A percentile compares a stretch with the other conserved stretches of the same genome.
Conservation (phyloP, 2,888 invertebrate genomes). For the Lordiphosa fenestrarum region DNA sequence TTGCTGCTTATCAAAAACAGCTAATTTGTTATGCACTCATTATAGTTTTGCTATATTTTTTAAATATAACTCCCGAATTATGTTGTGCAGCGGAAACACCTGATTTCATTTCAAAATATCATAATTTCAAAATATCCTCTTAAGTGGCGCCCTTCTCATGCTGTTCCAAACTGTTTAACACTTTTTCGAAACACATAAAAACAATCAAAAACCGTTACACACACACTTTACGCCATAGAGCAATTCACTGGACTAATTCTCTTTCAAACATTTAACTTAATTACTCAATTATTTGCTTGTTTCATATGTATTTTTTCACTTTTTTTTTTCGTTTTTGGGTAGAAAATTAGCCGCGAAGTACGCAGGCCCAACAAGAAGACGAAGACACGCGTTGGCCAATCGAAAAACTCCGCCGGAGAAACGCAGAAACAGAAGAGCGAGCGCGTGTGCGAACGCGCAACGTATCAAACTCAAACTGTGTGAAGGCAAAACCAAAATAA, state of each 20-base stretch:
- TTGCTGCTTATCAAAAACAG: too few relatives aligned
- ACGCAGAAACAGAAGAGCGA: constrained; percentile 23
- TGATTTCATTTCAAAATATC: too few relatives aligned
- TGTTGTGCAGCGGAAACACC: too few relatives aligned
- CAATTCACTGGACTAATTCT: constrained; percentile 20
- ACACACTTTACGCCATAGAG: constrained; percentile 11
- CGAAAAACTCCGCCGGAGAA: constrained; percentile 12
- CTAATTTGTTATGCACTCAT: too few relatives aligned
- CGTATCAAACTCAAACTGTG: constrained; percentile 50
- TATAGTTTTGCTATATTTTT: too few relatives aligned
- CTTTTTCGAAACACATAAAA: constrained; percentile 14
- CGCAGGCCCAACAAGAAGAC: constrained; percentile 25
- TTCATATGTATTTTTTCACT: constrained; percentile 36
- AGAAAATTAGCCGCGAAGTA: constrained; percentile 49
- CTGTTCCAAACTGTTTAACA: constrained; percentile 23
- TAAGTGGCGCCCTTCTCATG: constrained; percentile 3
- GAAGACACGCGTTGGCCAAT: constrained; percentile 16
- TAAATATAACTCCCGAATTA: not conserved
- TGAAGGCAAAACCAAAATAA: not conserved
- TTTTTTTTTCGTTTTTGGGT: constrained; percentile 24
- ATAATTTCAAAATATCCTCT: constrained; percentile 8
- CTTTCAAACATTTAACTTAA: constrained; percentile 48
- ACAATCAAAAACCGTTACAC: constrained; percentile 22
- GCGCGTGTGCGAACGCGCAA: constrained; percentile 68
- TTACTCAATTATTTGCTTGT: constrained; percentile 51